Evolutionary conservation across 2,888 invertebrate genomes (phyloP), one percentile per base, ranked within the genome.

Genomic region (Liodrosophila aerea): DNA sequence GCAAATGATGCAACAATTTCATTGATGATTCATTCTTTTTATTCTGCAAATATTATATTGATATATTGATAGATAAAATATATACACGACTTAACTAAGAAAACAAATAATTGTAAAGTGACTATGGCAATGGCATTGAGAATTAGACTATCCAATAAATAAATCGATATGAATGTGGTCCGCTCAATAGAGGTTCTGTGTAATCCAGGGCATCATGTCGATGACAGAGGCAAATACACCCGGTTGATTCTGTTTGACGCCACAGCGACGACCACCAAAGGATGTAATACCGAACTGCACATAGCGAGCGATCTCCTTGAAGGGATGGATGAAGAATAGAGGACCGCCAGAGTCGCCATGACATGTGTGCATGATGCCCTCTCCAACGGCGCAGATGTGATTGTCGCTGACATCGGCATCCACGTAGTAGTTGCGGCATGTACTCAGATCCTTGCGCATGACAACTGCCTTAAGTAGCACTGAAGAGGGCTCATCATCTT

Each of bases 261-360:
- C 89, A 73, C 94, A 94, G 0, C 90, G 84, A 0, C 88, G 86
- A 0, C 92, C 92, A 0, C 94, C 94, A 66, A 92, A 92, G 0
- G 93, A 93, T 0, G 94, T 94, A 0, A 94, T 87, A 4, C 94
- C 94, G 43, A 83, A 88, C 57, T 89, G 89, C 1, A 89, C 64
- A 16, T 68, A 86, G 5, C 87, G 86, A 4, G 52, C 46, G 0
- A 7, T 27, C 2, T 33, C 7, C 40, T 76, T 80, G 31, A 80
- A 88, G 0, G 12, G 13, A 1, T 68, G 65, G 1, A 69, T 61
- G 29, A 73, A 66, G 50, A 88, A 77, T 0, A 88, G 62, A 0
- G 88, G 88, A 0, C 88, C 88, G 3, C 88, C 88, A 4, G 88
- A 88, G 64, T 88, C 88, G 2, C 88, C 88, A 1, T 57, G 73